Evolutionary conservation across 53 echinoderm and acorn worm genomes (phyloP).

Genomic region (Zoroaster sp.): DNA sequence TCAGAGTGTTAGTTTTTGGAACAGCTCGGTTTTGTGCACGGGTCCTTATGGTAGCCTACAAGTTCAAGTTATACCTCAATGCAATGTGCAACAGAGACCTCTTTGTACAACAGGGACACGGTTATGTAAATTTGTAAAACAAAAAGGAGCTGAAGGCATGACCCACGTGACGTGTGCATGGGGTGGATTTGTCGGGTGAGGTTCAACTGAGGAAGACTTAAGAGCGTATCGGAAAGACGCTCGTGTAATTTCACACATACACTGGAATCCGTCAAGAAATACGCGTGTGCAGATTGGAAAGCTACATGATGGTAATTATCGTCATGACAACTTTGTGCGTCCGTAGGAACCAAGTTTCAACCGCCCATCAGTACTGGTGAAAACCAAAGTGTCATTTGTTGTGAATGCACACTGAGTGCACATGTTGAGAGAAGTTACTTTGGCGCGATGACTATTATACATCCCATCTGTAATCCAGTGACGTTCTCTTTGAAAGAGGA

Average conservation of each 20-base stretch:
- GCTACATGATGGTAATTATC: too few species aligned
- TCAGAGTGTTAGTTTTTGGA: too few species aligned
- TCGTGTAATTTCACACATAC: background rate
- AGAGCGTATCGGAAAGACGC: background rate
- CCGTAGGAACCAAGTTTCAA: background rate
- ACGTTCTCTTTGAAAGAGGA: background rate
- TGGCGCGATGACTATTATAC: background rate
- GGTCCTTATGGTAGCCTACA: background rate
- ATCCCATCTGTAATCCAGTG: background rate
- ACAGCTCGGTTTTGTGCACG: background rate
- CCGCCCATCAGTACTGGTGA: background rate
- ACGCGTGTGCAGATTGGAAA: background rate
- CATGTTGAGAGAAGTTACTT: background rate
- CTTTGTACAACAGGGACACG: background rate
- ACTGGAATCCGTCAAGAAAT: background rate
- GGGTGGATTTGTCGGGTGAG: background rate
- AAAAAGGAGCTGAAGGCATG: background rate
- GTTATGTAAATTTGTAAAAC: background rate
- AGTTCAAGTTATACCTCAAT: background rate
- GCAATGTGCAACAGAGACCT: background rate
- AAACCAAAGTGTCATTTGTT: background rate
- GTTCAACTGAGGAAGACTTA: background rate
- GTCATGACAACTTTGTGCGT: background rate
- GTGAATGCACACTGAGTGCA: background rate
- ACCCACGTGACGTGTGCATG: background rate